phyloP scores from a whole-genome alignment of 1,140 invertebrate genomes.

The Forficula auricularia region DNA sequence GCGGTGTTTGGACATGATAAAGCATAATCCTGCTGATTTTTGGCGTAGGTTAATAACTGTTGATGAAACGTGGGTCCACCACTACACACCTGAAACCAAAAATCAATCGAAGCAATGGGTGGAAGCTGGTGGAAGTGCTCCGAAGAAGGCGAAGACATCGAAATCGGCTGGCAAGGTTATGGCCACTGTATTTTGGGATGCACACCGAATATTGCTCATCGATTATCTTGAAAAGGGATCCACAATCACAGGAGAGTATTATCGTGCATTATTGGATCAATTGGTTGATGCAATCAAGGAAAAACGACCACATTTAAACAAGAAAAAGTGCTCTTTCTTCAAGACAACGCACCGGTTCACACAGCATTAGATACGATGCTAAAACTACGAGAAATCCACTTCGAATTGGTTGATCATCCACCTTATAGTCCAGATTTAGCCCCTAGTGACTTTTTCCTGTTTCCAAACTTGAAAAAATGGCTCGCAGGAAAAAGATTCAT shows the following conservation, averaged over 20 bases:
- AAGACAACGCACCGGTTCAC: conserved; percentile 8
- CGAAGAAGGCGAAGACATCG: conserved; percentile 16
- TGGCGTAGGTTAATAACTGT: conserved; percentile 17
- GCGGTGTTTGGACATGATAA: conserved; percentile 5
- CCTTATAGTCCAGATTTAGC: too few species aligned
- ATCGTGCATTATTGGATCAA: background rate
- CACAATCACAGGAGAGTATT: conserved; percentile 10
- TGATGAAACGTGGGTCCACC: conserved; percentile 23
- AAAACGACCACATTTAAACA: conserved; percentile 2
- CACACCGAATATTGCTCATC: conserved; percentile 10
- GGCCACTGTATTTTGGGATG: conserved; percentile 17
- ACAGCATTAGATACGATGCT: conserved; percentile 2
- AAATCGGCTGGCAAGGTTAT: conserved; percentile 18
- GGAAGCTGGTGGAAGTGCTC: too few species aligned
- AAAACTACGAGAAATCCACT: conserved; percentile 2
- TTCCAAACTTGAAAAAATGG: too few species aligned
- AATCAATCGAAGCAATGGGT: conserved; percentile 18
- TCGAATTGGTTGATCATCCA: too few species aligned
- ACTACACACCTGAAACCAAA: conserved; percentile 22
- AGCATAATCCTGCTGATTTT: conserved; percentile 8
- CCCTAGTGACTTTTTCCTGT: too few species aligned
- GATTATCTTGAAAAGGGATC: conserved; percentile 13
- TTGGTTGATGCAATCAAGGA: conserved; percentile 8
- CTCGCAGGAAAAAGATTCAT: too few species aligned
- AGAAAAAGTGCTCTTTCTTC: conserved; percentile 14